A percentile compares a stretch with the other conserved stretches of the same genome.
These are phyloP conservation scores for Temnothorax rugatulus DNA, from an alignment of 2,888 invertebrate species.

Conservation along the genomic window DNA sequence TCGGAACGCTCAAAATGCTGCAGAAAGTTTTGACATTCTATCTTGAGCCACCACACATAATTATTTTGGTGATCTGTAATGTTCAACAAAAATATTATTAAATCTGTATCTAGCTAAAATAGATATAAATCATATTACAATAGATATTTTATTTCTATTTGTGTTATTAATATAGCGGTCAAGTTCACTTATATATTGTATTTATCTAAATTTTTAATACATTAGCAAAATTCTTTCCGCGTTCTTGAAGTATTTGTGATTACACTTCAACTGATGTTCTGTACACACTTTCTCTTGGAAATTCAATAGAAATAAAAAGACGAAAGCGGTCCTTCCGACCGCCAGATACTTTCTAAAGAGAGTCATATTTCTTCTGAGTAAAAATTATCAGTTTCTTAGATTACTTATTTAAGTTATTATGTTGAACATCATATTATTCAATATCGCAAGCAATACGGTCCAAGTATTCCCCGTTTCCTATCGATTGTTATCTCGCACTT, in stretches of 20 bases:
- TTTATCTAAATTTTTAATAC: background rate
- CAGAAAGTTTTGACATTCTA: too few species aligned
- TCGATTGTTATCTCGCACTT: conserved; percentile 7
- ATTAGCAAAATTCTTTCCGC: background rate
- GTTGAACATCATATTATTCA: background rate
- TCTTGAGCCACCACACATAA: too few species aligned
- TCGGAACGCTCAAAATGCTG: too few species aligned
- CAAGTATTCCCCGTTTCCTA: background rate
- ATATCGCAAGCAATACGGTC: conserved; percentile 22
- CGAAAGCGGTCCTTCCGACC: background rate
- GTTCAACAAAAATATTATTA: too few species aligned
- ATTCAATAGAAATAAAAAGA: background rate
- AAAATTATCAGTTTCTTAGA: background rate
- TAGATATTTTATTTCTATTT: too few species aligned
- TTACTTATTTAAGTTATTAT: conserved; percentile 2
- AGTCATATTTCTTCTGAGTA: background rate
- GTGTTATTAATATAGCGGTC: too few species aligned
- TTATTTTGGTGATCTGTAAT: too few species aligned
- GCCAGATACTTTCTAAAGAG: background rate
- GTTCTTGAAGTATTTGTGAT: background rate
- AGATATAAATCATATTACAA: too few species aligned
- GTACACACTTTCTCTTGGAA: background rate
- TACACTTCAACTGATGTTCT: background rate
- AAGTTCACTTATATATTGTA: too few species aligned
- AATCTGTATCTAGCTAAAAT: background rate